phyloP scores from a whole-genome alignment of 2,113 vertebrate genomes.

The Barnardius zonarius region DNA sequence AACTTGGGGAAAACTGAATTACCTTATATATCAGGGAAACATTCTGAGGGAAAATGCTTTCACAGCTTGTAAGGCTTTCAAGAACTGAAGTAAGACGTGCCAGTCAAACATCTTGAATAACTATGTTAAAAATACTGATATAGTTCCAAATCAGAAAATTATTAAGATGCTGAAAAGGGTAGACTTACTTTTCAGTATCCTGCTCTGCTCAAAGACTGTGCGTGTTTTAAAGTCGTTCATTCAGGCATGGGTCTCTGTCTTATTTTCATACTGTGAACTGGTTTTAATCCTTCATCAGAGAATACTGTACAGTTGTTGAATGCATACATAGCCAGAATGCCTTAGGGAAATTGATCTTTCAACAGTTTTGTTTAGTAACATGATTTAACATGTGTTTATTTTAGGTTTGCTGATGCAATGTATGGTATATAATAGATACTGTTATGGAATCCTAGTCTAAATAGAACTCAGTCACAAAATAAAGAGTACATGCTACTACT shows the following conservation, averaged over 20 bases:
- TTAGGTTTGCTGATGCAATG: not conserved
- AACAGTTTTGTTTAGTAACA: not conserved
- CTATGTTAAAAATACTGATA: not conserved
- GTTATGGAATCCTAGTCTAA: not conserved
- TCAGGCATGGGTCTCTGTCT: not conserved
- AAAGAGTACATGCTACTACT: not conserved
- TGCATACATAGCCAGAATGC: not conserved
- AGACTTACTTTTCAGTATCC: not conserved
- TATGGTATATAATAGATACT: not conserved
- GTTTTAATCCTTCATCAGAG: not conserved
- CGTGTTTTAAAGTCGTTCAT: not conserved
- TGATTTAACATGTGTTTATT: slow-evolving; percentile 27
- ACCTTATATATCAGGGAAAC: slow-evolving; percentile 11
- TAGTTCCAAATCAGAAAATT: not conserved
- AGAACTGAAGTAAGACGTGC: not conserved
- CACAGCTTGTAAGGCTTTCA: not conserved
- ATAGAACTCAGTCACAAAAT: not conserved
- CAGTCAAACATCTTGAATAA: not conserved
- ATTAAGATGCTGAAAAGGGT: not conserved
- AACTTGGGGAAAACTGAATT: not conserved
- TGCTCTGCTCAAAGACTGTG: not conserved
- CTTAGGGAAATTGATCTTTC: slow-evolving; percentile 9
- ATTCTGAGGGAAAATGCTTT: not conserved
- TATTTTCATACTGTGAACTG: not conserved
- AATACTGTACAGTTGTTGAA: not conserved